A percentile compares a stretch with the other conserved stretches of the same genome.
Evolutionary conservation across 2,113 vertebrate species (phyloP).

Genomic region (Colistium nudipinnis): DNA sequence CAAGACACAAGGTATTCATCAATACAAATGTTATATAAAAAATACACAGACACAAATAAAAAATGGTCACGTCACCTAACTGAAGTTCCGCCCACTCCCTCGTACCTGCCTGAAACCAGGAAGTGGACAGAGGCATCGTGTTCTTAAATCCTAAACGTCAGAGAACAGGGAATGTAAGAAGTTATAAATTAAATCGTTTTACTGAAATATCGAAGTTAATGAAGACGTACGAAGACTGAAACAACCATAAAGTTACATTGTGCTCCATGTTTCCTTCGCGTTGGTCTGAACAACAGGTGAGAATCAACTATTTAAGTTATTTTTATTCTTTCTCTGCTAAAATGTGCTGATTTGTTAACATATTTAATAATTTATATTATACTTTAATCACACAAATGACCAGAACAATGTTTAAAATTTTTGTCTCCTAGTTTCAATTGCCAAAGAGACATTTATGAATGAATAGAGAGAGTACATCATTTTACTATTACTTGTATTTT

Average conservation of each 20-base stretch:
- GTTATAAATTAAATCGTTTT: neutral
- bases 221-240: neutral
- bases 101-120: conserved; percentile 38
- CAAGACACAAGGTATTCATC: too few relatives aligned
- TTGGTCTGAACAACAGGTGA: conserved; percentile 23
- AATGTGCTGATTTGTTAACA: neutral
- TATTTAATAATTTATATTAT: neutral
- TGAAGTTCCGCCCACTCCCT: conserved; percentile 31
- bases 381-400: too few relatives aligned
- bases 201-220: neutral
- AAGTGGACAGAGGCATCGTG: conserved; percentile 13
- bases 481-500: neutral
- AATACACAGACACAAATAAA: too few relatives aligned
- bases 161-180: too few relatives aligned
- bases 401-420: too few relatives aligned
- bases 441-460: neutral
- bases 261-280: too few relatives aligned
- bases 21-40: too few relatives aligned
- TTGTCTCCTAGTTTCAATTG: too few relatives aligned
- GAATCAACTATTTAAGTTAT: neutral
- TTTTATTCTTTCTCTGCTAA: neutral
- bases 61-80: too few relatives aligned
- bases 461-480: neutral
- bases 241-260: neutral
- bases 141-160: neutral